phyloP scores from a whole-genome alignment of 2,113 vertebrate species.

The Chlorodrepanis virens region DNA sequence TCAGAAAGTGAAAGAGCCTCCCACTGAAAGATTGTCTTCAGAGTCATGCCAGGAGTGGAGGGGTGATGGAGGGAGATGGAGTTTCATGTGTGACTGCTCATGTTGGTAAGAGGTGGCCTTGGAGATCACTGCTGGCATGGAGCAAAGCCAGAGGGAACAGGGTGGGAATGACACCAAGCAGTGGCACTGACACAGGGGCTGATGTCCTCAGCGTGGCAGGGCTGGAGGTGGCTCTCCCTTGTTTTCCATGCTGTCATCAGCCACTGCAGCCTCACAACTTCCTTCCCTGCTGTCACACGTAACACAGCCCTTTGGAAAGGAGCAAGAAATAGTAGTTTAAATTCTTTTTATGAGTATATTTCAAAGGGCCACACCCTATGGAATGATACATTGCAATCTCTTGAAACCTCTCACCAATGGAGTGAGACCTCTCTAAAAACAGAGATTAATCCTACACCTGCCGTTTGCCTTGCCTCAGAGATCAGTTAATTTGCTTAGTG shows the following conservation, averaged over 20 bases:
- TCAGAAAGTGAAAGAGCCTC: not conserved
- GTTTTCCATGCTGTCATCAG: not conserved
- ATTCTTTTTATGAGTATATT: not conserved
- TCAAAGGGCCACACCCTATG: not conserved
- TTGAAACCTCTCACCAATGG: not conserved
- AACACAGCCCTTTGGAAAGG: slow-evolving; percentile 52
- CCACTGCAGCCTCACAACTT: not conserved
- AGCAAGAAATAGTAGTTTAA: not conserved
- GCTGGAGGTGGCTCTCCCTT: not conserved
- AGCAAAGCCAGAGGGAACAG: not conserved
- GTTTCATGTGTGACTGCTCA: not conserved
- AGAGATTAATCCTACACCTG: not conserved
- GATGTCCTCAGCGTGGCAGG: not conserved
- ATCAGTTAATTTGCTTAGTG: not conserved
- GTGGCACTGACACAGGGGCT: not conserved
- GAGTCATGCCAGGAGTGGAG: not conserved
- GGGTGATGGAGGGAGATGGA: not conserved
- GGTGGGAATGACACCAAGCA: not conserved
- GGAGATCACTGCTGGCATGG: not conserved
- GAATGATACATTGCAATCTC: not conserved
- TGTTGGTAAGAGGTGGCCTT: not conserved
- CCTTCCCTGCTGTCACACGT: not conserved
- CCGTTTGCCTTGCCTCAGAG: not conserved
- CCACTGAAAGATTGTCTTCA: not conserved
- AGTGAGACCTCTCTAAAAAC: not conserved